Percentiles rank a stretch among this genome's conserved stretches.
Evolutionary conservation across 2,888 invertebrate species (phyloP).

Genomic region (Spisula solida): DNA sequence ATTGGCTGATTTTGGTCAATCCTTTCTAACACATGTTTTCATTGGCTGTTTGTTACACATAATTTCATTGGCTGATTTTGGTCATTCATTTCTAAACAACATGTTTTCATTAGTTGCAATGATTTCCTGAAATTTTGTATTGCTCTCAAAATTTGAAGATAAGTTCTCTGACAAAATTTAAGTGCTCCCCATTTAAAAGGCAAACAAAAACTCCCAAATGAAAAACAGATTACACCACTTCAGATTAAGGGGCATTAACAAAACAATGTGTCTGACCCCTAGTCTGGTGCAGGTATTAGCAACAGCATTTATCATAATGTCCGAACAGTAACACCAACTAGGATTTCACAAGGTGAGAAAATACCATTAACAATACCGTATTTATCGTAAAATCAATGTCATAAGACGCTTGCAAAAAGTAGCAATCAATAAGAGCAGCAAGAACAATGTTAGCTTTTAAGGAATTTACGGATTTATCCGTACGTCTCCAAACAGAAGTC

Average conservation of each 20-base stretch:
- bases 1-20: too few relatives aligned
- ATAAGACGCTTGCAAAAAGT: conserved; percentile 44
- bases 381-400: conserved; percentile 56
- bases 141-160: background rate
- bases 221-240: conserved; percentile 3
- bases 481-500: conserved; percentile 23
- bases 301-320: conserved; percentile 12
- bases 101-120: too few relatives aligned
- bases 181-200: background rate
- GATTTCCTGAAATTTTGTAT: background rate
- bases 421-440: conserved; percentile 46
- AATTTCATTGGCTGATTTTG: too few relatives aligned
- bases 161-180: background rate
- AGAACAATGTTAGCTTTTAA: conserved; percentile 21
- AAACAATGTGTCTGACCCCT: background rate
- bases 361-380: conserved; percentile 32
- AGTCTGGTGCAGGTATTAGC: background rate
- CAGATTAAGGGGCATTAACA: background rate
- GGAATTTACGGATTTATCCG: conserved; percentile 42
- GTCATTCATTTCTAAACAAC: too few relatives aligned
- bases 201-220: conserved; percentile 13
- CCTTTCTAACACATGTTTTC: too few relatives aligned
- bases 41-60: too few relatives aligned
- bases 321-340: conserved; percentile 2
- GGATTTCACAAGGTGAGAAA: conserved; percentile 54